Base-by-base conservation (phyloP, 2,888 invertebrate species). In the Drosophila paramelanica region DNA sequence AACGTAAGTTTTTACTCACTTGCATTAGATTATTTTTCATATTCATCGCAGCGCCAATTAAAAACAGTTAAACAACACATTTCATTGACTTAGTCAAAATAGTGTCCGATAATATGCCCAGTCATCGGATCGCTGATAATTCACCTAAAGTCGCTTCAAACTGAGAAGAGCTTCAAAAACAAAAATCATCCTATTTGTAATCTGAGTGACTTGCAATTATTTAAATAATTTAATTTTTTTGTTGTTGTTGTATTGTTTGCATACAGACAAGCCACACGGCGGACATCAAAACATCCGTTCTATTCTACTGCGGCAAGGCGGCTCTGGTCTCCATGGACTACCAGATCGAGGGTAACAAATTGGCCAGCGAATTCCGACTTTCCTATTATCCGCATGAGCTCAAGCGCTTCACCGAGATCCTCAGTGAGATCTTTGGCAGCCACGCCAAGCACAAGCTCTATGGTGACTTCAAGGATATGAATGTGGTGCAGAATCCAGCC, bases 371-470 rank as follows among this genome's bases (percentile, higher is more conserved):
- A 86, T 98, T 98, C 92, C 95, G 97, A 1, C 93, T 98, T 33
- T 97, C 97, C 33, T 98, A 97, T 93, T 97, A 97, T 93, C 98
- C 97, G 0, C 97, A 98, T 91, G 94, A 94, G 72, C 91, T 97
- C 81, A 93, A 94, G 46, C 93, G 94, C 25, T 98, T 98, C 93
- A 95, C 94, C 0, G 89, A 93, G 31, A 96, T 97, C 93, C 91
- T 98, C 66, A 93, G 93, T 73, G 95, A 95, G 51, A 94, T 95
- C 2, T 97, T 97, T 90, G 95, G 95, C 45, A 89, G 92, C 27
- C 92, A 93, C 27, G 94, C 94, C 1, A 93, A 94, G 53, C 96
- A 96, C 91, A 93, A 94, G 69, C 94, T 97, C 62, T 97, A 94
- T 89, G 97, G 95, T 0, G 97, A 98, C 93, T 98, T 98, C 93